Evolutionary conservation across 92 coral and sea anemone species (phyloP).

Genomic region (Porites divaricata): DNA sequence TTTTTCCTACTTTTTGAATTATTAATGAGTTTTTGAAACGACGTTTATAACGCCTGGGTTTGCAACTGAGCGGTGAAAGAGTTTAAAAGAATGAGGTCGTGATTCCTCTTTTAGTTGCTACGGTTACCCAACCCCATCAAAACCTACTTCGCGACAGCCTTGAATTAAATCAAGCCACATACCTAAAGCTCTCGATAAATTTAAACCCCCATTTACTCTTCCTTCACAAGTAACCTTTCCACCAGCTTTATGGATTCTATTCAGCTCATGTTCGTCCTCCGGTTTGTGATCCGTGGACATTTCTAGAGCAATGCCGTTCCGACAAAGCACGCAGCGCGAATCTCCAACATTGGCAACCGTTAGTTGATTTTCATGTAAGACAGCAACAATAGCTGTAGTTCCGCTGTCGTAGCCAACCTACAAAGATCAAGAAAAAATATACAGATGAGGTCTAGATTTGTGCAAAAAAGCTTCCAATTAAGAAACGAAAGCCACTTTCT

Average conservation of each 20-base stretch:
- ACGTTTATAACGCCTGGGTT: no score
- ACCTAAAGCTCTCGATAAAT: slow-evolving; percentile 98
- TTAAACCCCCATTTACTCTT: slow-evolving; percentile 95
- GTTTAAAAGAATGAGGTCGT: no score
- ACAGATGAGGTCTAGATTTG: background rate
- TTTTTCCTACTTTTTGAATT: no score
- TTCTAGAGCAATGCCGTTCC: slow-evolving; percentile 93
- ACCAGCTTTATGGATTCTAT: slow-evolving; percentile 95
- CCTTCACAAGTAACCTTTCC: slow-evolving; percentile 97
- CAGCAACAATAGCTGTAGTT: slow-evolving; percentile 94
- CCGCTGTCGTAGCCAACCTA: slow-evolving; percentile 98
- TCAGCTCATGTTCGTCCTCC: slow-evolving; percentile 88
- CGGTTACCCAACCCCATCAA: no score
- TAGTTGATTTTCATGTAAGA: slow-evolving; percentile 69
- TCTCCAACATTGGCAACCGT: slow-evolving; percentile 96
- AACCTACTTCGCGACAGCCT: no score
- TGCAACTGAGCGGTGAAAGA: no score
- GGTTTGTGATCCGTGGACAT: slow-evolving; percentile 99
- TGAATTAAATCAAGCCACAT: background rate
- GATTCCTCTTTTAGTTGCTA: no score
- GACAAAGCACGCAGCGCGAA: slow-evolving; percentile 96
- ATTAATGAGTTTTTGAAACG: no score
- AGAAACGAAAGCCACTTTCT: no score
- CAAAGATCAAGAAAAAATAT: background rate
- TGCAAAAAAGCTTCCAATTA: background rate